A percentile compares a stretch with the other conserved stretches of the same genome.
Evolutionary conservation across 2,113 vertebrate genomes (phyloP).

Genomic region (Pithys albifrons): DNA sequence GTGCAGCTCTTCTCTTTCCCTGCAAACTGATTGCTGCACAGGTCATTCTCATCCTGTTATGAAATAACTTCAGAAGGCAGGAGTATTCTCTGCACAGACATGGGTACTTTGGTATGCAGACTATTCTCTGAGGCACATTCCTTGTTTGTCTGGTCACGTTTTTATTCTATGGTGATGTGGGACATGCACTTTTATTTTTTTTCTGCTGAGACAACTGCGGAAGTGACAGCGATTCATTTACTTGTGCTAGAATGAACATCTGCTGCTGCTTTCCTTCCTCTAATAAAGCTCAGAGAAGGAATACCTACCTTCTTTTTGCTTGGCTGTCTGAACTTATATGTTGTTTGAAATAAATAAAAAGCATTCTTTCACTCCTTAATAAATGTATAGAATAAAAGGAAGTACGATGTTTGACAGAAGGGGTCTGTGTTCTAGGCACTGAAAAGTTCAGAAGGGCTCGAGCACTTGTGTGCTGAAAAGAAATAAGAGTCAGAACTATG

Average conservation of each 20-base stretch:
- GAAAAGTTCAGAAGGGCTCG: not conserved
- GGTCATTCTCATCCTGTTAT: not conserved
- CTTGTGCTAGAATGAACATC: not conserved
- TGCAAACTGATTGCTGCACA: not conserved
- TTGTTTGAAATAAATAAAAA: not conserved
- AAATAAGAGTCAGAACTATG: not conserved
- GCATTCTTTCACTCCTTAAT: not conserved
- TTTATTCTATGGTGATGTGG: not conserved
- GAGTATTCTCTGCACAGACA: not conserved
- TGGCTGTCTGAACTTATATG: not conserved
- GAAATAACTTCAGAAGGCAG: not conserved
- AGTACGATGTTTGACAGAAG: not conserved
- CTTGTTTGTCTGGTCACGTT: not conserved
- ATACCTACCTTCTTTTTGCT: not conserved
- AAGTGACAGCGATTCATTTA: not conserved
- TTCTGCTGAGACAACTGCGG: slow-evolving; percentile 12
- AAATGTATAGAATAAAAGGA: not conserved
- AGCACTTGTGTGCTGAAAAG: not conserved
- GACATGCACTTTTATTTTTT: not conserved
- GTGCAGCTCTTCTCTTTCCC: not conserved
- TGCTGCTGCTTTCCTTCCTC: not conserved
- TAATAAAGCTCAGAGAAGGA: not conserved
- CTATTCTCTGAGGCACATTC: not conserved
- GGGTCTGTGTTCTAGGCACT: accelerated
- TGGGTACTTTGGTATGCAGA: not conserved